Base-by-base conservation (phyloP, 1,140 invertebrate genomes). In the Drosophila willistoni region DNA sequence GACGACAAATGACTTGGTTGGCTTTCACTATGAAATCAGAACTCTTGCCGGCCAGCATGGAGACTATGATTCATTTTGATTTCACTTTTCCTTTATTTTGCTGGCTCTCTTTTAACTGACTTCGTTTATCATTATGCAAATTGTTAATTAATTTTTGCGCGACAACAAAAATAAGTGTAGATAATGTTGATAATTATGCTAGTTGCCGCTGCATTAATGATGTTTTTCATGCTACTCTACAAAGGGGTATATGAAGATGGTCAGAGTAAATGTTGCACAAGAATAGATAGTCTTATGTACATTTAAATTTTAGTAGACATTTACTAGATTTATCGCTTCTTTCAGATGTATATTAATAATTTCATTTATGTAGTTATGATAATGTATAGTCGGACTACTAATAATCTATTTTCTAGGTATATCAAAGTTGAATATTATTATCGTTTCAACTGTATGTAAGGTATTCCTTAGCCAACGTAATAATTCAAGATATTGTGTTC, bases 1-100 rank as follows among this genome's bases (percentile, higher is more conserved):
- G 79, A 89, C 76, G 83, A 87, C 83, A 87, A 87, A 87, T 89
- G 83, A 87, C 80, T 87, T 68, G 63, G 80, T 79, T 89, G 84
- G 83, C 83, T 87, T 87, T 87, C 84, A 89, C 77, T 80, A 72
- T 64, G 77, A 73, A 83, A 87, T 87, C 83, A 83, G 84, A 89
- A 73, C 72, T 54, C 39, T 4, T 19, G 17, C 57, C 6, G 63
- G 33, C 51, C 41, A 71, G 64, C 78, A 86, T 76, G 62, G 83
- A 76, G 72, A 83, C 76, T 61, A 86, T 89, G 84, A 89, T 89
- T 89, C 79, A 87, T 83, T 87, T 80, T 66, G 56, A 65, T 70
- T 64, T 78, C 73, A 78, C 62, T 77, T 59, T 74, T 68, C 41
- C 66, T 63, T 68, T 68, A 41, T 62, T 81, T 57, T 44, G 10